Conservation (phyloP, 1,140 invertebrate species). For the Meloidogyne floridensis region DNA sequence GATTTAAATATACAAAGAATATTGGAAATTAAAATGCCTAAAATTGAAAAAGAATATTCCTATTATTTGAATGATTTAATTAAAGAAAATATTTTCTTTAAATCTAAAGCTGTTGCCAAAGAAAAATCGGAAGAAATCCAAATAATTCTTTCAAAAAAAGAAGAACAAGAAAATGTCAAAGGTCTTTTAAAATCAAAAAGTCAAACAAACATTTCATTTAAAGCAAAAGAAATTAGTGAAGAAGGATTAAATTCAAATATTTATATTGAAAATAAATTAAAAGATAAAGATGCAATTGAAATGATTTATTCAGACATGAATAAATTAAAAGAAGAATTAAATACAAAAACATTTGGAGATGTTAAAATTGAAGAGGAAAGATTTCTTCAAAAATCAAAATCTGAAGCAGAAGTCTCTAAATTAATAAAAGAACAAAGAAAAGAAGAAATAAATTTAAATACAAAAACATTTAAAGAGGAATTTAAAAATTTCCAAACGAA, state of each 20-base stretch:
- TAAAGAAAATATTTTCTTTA: background rate
- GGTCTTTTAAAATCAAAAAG: background rate
- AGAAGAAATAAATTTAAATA: background rate
- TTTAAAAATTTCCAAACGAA: background rate
- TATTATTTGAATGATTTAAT: background rate
- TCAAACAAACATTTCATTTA: background rate
- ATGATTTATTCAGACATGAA: background rate
- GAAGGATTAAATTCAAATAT: too few relatives aligned
- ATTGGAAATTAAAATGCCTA: too few relatives aligned
- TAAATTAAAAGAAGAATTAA: background rate
- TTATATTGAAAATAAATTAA: background rate
- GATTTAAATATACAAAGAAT: too few relatives aligned
- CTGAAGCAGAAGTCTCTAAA: background rate
- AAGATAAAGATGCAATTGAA: background rate
- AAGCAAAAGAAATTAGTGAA: background rate
- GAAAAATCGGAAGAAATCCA: background rate
- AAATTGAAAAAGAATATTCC: too few relatives aligned
- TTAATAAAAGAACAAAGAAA: background rate
- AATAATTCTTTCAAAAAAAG: slow-evolving; percentile 5
- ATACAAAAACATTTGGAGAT: background rate
- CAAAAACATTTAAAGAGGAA: background rate
- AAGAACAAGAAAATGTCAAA: slow-evolving; percentile 19
- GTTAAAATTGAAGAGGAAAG: background rate
- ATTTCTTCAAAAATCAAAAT: too few relatives aligned
- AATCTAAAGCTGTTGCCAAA: slow-evolving; percentile 5